Base-by-base conservation (phyloP, 2,113 vertebrate genomes). In the Rousettus leschenaultii region DNA sequence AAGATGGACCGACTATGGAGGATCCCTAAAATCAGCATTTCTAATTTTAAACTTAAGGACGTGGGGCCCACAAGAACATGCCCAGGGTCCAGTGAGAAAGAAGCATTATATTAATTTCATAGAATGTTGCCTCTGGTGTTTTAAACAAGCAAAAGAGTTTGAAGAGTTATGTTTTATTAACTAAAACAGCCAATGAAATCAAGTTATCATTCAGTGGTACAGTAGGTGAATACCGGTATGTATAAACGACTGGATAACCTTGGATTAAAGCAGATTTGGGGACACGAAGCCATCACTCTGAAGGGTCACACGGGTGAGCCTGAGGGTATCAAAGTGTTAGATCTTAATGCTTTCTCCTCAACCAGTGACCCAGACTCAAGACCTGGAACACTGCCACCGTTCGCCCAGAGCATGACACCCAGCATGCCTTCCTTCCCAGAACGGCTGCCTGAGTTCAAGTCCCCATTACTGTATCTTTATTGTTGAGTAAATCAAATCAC, bases 141-240 rank as follows among this genome's bases (percentile, higher is more conserved):
- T 84, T 43, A 45, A 35, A 53, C 5, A 45, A 57, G 63, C 24
- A 38, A 35, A 84, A 82, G 33, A 5, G 4, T 86, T 71, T 59
- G 28, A 78, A 14, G 40, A 9, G 35, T 85, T 75, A 74, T 95
- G 30, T 80, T 70, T 94, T 89, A 75, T 71, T 65, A 89, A 74
- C 33, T 22, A 65, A 74, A 68, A 74, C 16, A 48, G 30, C 48
- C 33, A 33, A 40, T 82, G 80, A 26, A 65, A 30, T 86, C 18
- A 89, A 57, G 66, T 63, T 65, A 59, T 86, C 9, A 38, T 80
- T 51, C 5, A 48, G 45, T 21, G 5, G 3, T n/a, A 53, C 38
- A 38, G 53, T 24, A 1, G 24, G 38, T 70, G 71, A 77, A 51
- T 40, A 14, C 26, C 35, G 33, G 48, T 12, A 6, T 77, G 22